Base-by-base conservation (phyloP, 30 jellyfish, hydroid and myxozoan genomes). In the Nemopilema nomurai region DNA sequence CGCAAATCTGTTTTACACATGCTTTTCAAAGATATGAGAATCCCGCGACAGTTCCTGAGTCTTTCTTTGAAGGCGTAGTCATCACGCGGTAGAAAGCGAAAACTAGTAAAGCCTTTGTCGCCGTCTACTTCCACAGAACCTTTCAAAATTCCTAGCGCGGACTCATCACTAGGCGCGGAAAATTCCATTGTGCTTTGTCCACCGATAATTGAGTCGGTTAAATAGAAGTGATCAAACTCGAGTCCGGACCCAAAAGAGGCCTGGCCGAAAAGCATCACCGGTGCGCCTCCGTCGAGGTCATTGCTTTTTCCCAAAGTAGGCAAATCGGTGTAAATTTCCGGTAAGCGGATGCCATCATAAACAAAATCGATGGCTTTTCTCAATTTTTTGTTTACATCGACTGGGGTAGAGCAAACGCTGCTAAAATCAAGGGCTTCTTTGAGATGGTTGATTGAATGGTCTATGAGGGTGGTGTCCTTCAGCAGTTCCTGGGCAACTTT, bases 21-120 rank as follows among this genome's bases (percentile, higher is more conserved):
- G 82, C 77, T 87, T 71, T 69, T 81, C 23, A 88, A 81, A 49
- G 71, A 81, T 31, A 92, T 26, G 25, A 84, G n/a, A 50, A 92
- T n/a, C 20, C 93, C 97, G 51, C 50, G 53, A 74, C 87, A 63
- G 7, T 80, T 90, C 24, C 32, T 1, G 13, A 83, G 27, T 30
- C 57, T 57, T 13, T 63, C 90, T 26, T 76, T 80, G 69, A 92
- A 77, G 21, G 80, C 84, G 8, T 62, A 68, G 27, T 76, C 79
- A 50, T 69, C 79, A 65, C 62, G 26, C 24, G 98, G 98, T 1
- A 88, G 32, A 16, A 92, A 52, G 16, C 98, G 90, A 29, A 92
- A 23, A 71, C 98, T 88, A 0, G 98, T 92, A 52, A 92, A 92
- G 20, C 98, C 98, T 21, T 97, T 96, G 17, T 81, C 70, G 23